These are phyloP conservation scores for Caiman crocodilus DNA, from an alignment of 2,797 vertebrate genomes.

Conservation along the genomic window DNA sequence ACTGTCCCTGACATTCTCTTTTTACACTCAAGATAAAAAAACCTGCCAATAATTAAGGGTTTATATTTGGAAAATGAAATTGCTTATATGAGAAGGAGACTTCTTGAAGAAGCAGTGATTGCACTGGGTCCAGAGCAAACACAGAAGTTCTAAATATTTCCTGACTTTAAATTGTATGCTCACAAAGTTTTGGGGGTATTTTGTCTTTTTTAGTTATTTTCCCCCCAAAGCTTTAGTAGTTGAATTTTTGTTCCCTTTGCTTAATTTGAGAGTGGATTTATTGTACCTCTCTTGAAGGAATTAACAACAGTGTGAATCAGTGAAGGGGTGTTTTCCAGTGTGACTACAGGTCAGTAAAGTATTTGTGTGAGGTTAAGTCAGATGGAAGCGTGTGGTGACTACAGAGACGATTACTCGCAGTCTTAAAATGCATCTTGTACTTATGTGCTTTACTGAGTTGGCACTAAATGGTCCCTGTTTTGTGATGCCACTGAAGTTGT, in stretches of 20 bases:
- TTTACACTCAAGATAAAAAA: not conserved
- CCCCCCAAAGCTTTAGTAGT: not conserved
- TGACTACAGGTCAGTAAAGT: not conserved
- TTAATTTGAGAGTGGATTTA: not conserved
- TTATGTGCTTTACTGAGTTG: not conserved
- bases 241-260: not conserved
- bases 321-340: not conserved
- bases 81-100: constrained; percentile 57
- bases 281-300: not conserved
- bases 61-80: constrained; percentile 50
- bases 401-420: not conserved
- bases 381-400: not conserved
- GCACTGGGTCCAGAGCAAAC: constrained; percentile 46
- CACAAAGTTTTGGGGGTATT: constrained; percentile 4
- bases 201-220: not conserved
- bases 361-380: not conserved
- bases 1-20: constrained; percentile 16
- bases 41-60: constrained; percentile 52
- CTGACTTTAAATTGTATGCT: constrained; percentile 37
- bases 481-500: not conserved
- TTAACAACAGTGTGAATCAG: not conserved
- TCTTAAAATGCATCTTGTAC: not conserved
- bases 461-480: not conserved
- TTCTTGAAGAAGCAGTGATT: constrained; percentile 49
- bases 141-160: constrained; percentile 49